These are phyloP conservation scores for Scolopax mira DNA, from an alignment of 2,113 vertebrate species.

Conservation along the genomic window DNA sequence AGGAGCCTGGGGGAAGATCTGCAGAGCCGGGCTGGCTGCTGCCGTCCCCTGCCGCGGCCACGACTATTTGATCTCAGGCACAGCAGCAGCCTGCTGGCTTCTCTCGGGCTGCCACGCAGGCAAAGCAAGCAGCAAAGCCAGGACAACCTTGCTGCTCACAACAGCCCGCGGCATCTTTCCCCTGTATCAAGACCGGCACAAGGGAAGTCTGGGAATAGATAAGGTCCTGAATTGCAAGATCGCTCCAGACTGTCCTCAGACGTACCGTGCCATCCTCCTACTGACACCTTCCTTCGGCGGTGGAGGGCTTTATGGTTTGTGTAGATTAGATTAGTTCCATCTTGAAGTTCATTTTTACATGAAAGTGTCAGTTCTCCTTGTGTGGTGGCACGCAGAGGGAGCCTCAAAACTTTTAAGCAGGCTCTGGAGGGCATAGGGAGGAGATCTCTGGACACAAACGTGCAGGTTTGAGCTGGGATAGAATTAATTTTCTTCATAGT, in stretches of 20 bases:
- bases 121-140: not conserved
- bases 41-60: not conserved
- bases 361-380: not conserved
- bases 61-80: not conserved
- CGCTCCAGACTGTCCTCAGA: not conserved
- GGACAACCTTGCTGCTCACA: slow-evolving; percentile 21
- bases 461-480: not conserved
- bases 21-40: not conserved
- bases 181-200: not conserved
- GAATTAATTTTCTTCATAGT: not conserved
- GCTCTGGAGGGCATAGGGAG: not conserved
- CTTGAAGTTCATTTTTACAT: not conserved
- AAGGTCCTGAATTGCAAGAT: not conserved
- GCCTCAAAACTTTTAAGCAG: not conserved
- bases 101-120: not conserved
- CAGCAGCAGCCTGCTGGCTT: slow-evolving; percentile 35
- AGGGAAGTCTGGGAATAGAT: not conserved
- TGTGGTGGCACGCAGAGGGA: not conserved
- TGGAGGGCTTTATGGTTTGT: not conserved
- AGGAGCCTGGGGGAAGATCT: slow-evolving; percentile 1
- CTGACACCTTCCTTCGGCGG: not conserved
- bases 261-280: not conserved
- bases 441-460: not conserved
- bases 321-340: not conserved
- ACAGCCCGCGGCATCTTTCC: not conserved